phyloP scores from a whole-genome alignment of 2,888 invertebrate genomes.

The Pogonocherus hispidulus region DNA sequence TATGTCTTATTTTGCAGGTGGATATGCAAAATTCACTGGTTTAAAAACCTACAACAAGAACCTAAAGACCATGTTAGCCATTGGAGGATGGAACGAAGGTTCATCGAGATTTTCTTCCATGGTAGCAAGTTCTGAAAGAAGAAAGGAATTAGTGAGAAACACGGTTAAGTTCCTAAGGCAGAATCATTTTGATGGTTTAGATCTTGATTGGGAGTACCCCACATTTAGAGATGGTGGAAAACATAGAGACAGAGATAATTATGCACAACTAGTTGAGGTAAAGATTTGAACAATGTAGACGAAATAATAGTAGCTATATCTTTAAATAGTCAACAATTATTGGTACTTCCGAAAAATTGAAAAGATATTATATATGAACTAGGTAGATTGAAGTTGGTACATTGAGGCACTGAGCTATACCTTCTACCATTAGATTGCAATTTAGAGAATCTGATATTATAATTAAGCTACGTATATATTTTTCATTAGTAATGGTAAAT shows the following conservation, averaged over 20 bases:
- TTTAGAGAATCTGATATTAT: too few relatives aligned
- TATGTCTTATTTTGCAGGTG: conserved; percentile 74
- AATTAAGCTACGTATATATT: too few relatives aligned
- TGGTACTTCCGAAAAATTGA: too few relatives aligned
- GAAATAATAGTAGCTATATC: too few relatives aligned
- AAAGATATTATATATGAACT: too few relatives aligned
- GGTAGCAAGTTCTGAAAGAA: conserved; percentile 82
- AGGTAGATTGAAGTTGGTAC: too few relatives aligned
- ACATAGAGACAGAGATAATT: conserved; percentile 87
- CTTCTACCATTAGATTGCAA: too few relatives aligned
- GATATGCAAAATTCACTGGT: conserved; percentile 94
- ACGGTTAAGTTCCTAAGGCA: conserved; percentile 88
- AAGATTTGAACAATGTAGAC: conserved; percentile 37
- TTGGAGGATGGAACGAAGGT: conserved; percentile 96
- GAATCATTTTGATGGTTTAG: conserved; percentile 93
- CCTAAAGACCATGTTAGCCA: conserved; percentile 90
- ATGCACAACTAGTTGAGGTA: conserved; percentile 87
- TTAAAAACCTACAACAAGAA: conserved; percentile 94
- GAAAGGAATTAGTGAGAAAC: conserved; percentile 87
- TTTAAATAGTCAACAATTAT: too few relatives aligned
- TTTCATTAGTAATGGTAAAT: too few relatives aligned
- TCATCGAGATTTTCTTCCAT: conserved; percentile 90
- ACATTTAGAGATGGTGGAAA: conserved; percentile 86
- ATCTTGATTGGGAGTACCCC: conserved; percentile 94
- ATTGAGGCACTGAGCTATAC: too few relatives aligned